These are phyloP conservation scores for Oostethus manadensis DNA, from an alignment of 2,113 vertebrate species.

Conservation along the genomic window DNA sequence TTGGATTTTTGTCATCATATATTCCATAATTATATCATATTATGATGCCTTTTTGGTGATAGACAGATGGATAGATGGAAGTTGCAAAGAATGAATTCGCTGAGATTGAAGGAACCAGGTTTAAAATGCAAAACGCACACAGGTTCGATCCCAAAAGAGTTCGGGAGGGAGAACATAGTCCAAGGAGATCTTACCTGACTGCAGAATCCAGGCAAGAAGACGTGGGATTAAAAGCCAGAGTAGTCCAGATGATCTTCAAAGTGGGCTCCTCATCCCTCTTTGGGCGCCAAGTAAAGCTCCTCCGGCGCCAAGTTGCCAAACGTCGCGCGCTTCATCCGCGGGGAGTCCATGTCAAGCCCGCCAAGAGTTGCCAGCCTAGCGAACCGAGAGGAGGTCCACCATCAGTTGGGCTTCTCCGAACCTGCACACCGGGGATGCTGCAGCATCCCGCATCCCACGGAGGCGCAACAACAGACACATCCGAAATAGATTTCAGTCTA, in stretches of 20 bases:
- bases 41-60: too few species aligned
- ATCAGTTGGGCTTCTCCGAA: slow-evolving; percentile 22
- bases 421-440: slow-evolving; percentile 40
- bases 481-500: background rate
- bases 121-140: background rate
- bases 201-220: background rate
- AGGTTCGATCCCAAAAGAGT: background rate
- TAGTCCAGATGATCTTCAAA: background rate
- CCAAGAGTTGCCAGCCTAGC: slow-evolving; percentile 25
- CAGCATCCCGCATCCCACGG: slow-evolving; percentile 50
- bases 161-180: too few species aligned
- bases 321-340: slow-evolving; percentile 16
- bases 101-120: too few species aligned
- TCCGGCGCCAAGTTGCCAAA: slow-evolving; percentile 50
- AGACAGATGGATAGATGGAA: background rate
- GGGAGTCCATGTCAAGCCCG: slow-evolving; percentile 17
- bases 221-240: background rate
- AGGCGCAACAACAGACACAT: slow-evolving; percentile 16
- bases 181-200: slow-evolving; percentile 1
- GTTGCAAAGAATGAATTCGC: background rate
- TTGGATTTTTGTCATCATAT: background rate
- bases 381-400: background rate
- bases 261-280: background rate
- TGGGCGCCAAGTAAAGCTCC: slow-evolving; percentile 12
- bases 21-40: too few species aligned